A percentile compares a stretch with the other conserved stretches of the same genome.
These are phyloP conservation scores for Lomographa bimaculata DNA, from an alignment of 2,888 invertebrate species.

Conservation along the genomic window DNA sequence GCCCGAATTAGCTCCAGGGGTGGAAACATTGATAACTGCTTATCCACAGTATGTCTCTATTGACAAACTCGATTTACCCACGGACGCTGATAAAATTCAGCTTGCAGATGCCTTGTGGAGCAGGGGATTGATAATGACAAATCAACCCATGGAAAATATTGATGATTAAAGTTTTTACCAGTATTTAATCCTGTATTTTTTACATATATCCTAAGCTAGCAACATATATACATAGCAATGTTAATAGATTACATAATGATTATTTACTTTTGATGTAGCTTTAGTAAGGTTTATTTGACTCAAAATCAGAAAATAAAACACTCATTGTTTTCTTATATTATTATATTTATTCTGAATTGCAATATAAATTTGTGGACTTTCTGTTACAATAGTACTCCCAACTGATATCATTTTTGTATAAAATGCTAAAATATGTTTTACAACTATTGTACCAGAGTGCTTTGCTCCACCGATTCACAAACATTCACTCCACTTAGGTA, in stretches of 20 bases:
- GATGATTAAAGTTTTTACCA: slow-evolving; percentile 54
- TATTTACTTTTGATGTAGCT: too few relatives aligned
- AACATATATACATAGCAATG: too few relatives aligned
- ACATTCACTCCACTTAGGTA: slow-evolving; percentile 61
- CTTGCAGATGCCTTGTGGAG: slow-evolving; percentile 91
- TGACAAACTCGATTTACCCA: slow-evolving; percentile 86
- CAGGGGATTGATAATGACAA: slow-evolving; percentile 90
- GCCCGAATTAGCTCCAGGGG: slow-evolving; percentile 85
- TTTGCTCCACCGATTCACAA: slow-evolving; percentile 49
- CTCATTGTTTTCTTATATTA: slow-evolving; percentile 70
- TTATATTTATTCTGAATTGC: slow-evolving; percentile 81
- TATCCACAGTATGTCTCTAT: slow-evolving; percentile 92
- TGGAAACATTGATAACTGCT: slow-evolving; percentile 87
- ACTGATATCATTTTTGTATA: slow-evolving; percentile 78
- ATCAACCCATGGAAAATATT: slow-evolving; percentile 80
- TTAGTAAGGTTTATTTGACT: background rate
- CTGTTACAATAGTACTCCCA: slow-evolving; percentile 80
- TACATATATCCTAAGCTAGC: too few relatives aligned
- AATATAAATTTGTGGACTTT: slow-evolving; percentile 84
- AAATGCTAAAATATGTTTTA: slow-evolving; percentile 77
- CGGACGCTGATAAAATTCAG: slow-evolving; percentile 86
- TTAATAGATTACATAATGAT: too few relatives aligned
- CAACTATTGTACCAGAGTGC: slow-evolving; percentile 73
- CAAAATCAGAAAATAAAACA: slow-evolving; percentile 46
- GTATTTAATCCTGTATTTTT: too few relatives aligned